phyloP scores from a whole-genome alignment of 2,113 vertebrate genomes.

The Bubo blakistoni region DNA sequence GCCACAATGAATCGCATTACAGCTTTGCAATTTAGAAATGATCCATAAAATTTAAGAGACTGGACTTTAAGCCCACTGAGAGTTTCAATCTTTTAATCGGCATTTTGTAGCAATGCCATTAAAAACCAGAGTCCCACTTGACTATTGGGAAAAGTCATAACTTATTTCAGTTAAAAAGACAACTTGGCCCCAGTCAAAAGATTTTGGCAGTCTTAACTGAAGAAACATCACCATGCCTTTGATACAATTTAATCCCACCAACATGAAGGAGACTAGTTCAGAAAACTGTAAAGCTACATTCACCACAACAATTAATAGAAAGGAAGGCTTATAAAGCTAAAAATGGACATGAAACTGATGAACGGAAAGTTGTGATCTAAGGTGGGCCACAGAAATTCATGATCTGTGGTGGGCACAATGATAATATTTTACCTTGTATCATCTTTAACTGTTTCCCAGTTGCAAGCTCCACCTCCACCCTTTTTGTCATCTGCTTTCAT shows the following conservation, averaged over 20 bases:
- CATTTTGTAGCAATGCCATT: not conserved
- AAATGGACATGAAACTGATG: not conserved
- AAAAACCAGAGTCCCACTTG: not conserved
- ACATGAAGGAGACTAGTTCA: not conserved
- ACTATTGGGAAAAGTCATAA: not conserved
- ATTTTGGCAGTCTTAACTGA: not conserved
- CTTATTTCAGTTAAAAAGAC: not conserved
- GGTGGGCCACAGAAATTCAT: not conserved
- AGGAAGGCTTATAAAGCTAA: not conserved
- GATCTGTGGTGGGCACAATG: not conserved
- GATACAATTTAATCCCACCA: not conserved
- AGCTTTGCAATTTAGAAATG: not conserved
- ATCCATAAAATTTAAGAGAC: not conserved
- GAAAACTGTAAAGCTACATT: not conserved
- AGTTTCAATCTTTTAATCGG: not conserved
- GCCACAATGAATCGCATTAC: not conserved
- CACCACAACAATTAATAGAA: not conserved
- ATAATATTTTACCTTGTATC: slow-evolving; percentile 46
- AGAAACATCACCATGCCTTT: not conserved
- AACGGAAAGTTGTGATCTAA: not conserved
- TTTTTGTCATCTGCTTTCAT: slow-evolving; percentile 77
- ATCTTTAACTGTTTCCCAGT: slow-evolving; percentile 78
- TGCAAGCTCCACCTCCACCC: slow-evolving; percentile 74
- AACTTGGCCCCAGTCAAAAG: not conserved
- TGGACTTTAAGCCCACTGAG: not conserved